These are phyloP conservation scores for Thinocorus orbignyianus DNA, from an alignment of 2,113 vertebrate species.

Conservation along the genomic window DNA sequence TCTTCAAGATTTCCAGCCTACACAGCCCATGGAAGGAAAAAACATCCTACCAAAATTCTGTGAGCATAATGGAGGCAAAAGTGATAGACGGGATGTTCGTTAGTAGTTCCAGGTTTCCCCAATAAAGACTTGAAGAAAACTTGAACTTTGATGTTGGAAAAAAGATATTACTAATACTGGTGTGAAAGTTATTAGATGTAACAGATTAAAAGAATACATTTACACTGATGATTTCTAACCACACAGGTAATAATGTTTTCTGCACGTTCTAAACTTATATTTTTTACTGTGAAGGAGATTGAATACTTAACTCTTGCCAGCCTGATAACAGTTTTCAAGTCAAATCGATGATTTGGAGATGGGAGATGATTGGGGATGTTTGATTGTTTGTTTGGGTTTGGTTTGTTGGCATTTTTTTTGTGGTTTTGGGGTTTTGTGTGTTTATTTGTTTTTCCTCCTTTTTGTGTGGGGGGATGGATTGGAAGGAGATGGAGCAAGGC, in stretches of 20 bases:
- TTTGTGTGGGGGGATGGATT: accelerated
- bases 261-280: neutral
- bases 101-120: neutral
- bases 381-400: neutral
- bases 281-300: neutral
- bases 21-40: accelerated
- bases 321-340: neutral
- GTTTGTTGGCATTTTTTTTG: neutral
- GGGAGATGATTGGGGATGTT: neutral
- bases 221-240: neutral
- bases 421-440: neutral
- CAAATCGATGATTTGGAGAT: neutral
- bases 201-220: neutral
- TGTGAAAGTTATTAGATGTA: neutral
- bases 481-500: neutral
- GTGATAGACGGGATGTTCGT: neutral
- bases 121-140: neutral
- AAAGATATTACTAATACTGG: neutral
- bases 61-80: neutral
- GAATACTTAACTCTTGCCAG: neutral
- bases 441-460: neutral
- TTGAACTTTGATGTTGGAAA: neutral
- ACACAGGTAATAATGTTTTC: neutral
- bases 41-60: neutral
- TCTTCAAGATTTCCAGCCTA: neutral